Evolutionary conservation across 2,113 vertebrate genomes (phyloP).

Genomic region (Hirundichthys speculiger): DNA sequence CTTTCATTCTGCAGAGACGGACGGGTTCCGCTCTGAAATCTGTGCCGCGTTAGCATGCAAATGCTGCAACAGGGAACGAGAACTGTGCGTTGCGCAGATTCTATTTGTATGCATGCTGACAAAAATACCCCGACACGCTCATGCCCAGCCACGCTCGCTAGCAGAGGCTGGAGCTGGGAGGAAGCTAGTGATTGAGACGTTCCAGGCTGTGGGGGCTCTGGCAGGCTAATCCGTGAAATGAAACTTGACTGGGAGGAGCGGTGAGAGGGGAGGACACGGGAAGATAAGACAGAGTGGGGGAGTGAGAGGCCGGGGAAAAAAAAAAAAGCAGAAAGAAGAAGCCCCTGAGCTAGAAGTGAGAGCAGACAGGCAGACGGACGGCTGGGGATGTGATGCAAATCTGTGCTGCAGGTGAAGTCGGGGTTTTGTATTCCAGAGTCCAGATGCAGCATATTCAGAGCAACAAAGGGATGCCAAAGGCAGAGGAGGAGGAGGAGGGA

Average conservation of each 20-base stretch:
- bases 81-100: constrained; percentile 15
- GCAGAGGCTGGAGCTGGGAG: constrained; percentile 35
- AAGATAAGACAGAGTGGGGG: constrained; percentile 69
- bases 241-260: constrained; percentile 72
- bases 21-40: constrained; percentile 41
- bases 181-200: constrained; percentile 73
- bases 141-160: constrained; percentile 28
- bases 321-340: constrained; percentile 38
- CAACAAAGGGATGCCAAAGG: constrained; percentile 34
- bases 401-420: constrained; percentile 49
- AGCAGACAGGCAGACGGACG: constrained; percentile 37
- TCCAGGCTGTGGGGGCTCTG: constrained; percentile 69
- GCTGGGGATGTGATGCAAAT: constrained; percentile 36
- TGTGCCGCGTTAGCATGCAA: constrained; percentile 37
- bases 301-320: constrained; percentile 29
- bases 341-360: constrained; percentile 62
- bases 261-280: constrained; percentile 56
- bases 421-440: constrained; percentile 28
- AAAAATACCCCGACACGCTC: constrained; percentile 22
- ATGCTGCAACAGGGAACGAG: constrained; percentile 16
- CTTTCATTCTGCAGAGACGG: no score
- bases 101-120: constrained; percentile 16
- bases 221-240: constrained; percentile 79
- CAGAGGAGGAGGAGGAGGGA: constrained; percentile 2
- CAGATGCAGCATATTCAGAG: constrained; percentile 10